Evolutionary conservation across 2,888 invertebrate genomes (phyloP), one percentile per base, ranked within the genome.

Genomic region (Emmelina monodactyla): DNA sequence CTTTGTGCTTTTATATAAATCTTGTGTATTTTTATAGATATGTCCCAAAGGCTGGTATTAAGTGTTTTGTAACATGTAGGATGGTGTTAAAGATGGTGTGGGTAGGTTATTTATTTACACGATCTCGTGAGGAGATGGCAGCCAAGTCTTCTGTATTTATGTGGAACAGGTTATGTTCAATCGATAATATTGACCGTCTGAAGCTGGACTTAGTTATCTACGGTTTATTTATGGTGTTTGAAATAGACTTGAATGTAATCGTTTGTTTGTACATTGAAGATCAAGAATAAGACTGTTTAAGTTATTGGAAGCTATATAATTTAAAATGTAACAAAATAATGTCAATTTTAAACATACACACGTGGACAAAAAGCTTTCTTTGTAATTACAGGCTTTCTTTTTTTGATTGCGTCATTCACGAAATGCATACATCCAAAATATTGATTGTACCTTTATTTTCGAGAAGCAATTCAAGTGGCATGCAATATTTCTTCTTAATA

Each of bases 81-180:
- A 45, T 39, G 55, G 58, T 48, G 62, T 58, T 62, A 62, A 58
- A 62, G 55, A 52, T 47, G 37, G 60, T 58, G 73, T 71, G 65
- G 72, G 72, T 39, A 52, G 58, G 53, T 59, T 70, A 67, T 70
- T 68, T 71, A 73, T 75, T 64, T 64, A 67, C 58, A 53, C 53
- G 56, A 58, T 58, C 56, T 47, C 54, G 51, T 53, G 49, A 46
- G 49, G 60, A 63, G 57, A 55, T 57, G 44, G 49, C 55, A 55
- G 53, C 54, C 51, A 52, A 50, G 52, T 53, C 50, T 49, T 42
- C 45, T 51, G 51, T 50, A 52, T 60, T 60, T 60, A 60, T 60
- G 50, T 52, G 50, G 50, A 62, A 54, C 58, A 60, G 60, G 59
- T 60, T 62, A 58, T 63, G 63, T 62, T 55, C 66, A 62, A 64